Evolutionary conservation across 2,888 invertebrate genomes (phyloP), one percentile per base, ranked within the genome.

Genomic region (Smittia aterrima): DNA sequence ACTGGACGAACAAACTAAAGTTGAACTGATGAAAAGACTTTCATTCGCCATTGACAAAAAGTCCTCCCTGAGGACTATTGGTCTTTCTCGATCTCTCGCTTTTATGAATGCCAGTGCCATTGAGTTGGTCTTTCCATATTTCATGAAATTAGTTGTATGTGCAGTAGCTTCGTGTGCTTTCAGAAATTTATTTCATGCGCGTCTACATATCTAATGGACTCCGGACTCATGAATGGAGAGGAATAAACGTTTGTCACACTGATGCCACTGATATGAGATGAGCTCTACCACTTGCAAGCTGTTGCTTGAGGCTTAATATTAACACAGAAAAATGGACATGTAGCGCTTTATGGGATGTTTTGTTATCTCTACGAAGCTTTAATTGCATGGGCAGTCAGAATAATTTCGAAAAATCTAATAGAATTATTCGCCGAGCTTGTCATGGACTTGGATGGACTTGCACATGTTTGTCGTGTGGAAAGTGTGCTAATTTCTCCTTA

Each of bases 301-400:
- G 47, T 47, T 47, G 47, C 47, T 47, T n/a, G 47, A n/a, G 47
- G 47, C n/a, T n/a, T 16, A 47, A 47, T n/a, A 47, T 47, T 47
- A 47, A 47, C 16, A 47, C 11, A 47, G 16, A 16, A 47, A 11
- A 16, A 47, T 11, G 16, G 16, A 47, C 16, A 47, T 47, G 47
- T 2, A 16, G 16, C 11, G 47, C 47, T n/a, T 47, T n/a, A n/a
- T 47, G 11, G 47, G 47, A 47, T 47, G 11, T 47, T 47, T 47
- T 47, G 47, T 47, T 16, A 11, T 47, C 47, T 16, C 11, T 47
- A 2, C 47, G 47, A 11, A n/a, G 47, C 47, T 47, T 47, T 47
- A 47, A 47, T 47, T 47, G 47, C 47, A n/a, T 47, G 47, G 47
- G 47, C 32, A 47, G 47, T 47, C 16, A 3, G 11, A n/a, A 13